A percentile compares a stretch with the other conserved stretches of the same genome.
Conservation (phyloP, 2,113 vertebrate genomes). For the Xyrauchen texanus region DNA sequence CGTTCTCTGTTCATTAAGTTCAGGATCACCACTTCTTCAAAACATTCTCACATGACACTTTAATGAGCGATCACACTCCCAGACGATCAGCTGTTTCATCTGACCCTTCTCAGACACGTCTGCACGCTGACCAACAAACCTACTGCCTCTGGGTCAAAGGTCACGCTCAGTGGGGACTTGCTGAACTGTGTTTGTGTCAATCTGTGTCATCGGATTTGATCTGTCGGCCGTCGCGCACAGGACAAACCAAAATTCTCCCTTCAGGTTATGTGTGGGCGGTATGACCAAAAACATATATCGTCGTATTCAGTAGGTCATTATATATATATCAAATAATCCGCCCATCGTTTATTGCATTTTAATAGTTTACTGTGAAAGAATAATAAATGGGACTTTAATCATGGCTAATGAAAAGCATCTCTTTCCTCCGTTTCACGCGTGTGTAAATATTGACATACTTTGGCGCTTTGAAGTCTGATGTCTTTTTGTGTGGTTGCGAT, state of each 20-base stretch:
- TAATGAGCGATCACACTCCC: background rate
- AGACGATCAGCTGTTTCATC: background rate
- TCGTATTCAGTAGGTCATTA: too few species aligned
- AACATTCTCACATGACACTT: background rate
- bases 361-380: too few species aligned
- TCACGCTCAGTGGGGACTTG: constrained; percentile 62
- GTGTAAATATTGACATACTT: too few species aligned
- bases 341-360: too few species aligned
- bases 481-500: too few species aligned
- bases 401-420: too few species aligned
- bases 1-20: background rate
- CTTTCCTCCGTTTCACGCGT: too few species aligned
- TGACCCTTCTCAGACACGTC: constrained; percentile 42
- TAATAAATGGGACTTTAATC: too few species aligned
- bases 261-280: too few species aligned
- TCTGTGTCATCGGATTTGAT: constrained; percentile 54
- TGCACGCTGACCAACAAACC: constrained; percentile 17
- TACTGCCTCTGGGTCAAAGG: constrained; percentile 64
- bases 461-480: too few species aligned
- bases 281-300: too few species aligned
- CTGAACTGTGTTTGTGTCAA: constrained; percentile 33
- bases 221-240: constrained; percentile 50
- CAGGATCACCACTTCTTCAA: background rate
- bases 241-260: background rate
- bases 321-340: too few species aligned